Base-by-base conservation (phyloP, 2,888 invertebrate species). In the Drosophila histrio region DNA sequence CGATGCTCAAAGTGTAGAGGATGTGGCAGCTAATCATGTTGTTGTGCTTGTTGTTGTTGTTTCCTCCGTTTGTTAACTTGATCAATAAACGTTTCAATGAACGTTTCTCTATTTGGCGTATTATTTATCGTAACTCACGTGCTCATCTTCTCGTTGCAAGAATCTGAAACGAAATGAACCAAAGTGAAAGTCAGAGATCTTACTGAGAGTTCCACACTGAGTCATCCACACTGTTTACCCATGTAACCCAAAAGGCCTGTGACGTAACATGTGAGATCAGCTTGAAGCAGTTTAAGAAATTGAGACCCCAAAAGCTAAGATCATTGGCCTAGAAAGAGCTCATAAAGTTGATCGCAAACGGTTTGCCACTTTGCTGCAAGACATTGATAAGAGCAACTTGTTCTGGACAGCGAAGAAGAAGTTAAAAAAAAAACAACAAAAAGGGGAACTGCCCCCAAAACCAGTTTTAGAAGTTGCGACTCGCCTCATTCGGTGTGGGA, bases 291-390 rank as follows among this genome's bases (percentile, higher is more conserved):
- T 15, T 21, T 21, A 3, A 17, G 41, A 13, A 13, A 32, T 8
- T 17, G 6, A 32, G 21, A 46, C 24, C 28, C 24, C 28, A 17
- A 24, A 19, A 26, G 60, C 28, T 75, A 79, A 80, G 80, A 80
- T 79, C 80, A 80, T 80, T 80, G 86, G 86, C 86, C 80, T 82
- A 80, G 65, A 80, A 85, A 85, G 72, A 72, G 61, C 72, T 53
- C 62, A 50, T 59, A 22, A 17, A 30, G 39, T 26, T 47, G 50
- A 43, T 36, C 26, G 52, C 47, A 47, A 58, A 49, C 56, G 38
- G 21, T 41, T 46, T 49, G 59, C 53, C 57, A 52, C 41, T 39
- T 24, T 41, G 58, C 44, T 64, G 61, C 81, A 56, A 53, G 61
- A 19, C 50, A 61, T 50, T 75, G 64, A 62, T 66, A 62, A 67